A percentile compares a stretch with the other conserved stretches of the same genome.
Conservation (phyloP, 2,797 vertebrate species). For the Myoxocephalus aenaeus region DNA sequence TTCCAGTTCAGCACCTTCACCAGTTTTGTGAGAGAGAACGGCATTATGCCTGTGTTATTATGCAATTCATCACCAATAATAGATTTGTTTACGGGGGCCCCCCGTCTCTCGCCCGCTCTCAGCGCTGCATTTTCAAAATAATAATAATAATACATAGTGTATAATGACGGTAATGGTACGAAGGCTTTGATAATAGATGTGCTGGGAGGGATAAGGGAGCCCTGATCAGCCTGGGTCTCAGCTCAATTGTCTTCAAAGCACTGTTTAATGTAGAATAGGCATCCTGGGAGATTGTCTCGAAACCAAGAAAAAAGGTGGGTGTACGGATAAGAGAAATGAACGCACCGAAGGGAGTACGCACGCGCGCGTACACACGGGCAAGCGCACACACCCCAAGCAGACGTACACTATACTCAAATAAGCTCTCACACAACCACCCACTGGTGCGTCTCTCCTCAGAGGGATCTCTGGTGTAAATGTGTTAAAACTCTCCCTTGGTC, state of each 20-base stretch:
- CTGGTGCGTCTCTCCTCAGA: constrained; percentile 77
- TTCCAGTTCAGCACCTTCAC: constrained; percentile 90
- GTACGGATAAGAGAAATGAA: constrained; percentile 80
- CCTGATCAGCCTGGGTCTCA: constrained; percentile 83
- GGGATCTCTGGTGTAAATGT: constrained; percentile 84
- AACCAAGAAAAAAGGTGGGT: constrained; percentile 82
- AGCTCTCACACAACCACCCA: constrained; percentile 78
- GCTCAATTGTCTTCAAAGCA: constrained; percentile 86
- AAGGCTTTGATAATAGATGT: constrained; percentile 86
- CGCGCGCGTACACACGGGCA: constrained; percentile 6
- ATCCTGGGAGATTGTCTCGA: constrained; percentile 80
- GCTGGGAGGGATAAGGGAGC: constrained; percentile 81
- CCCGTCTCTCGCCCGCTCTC: constrained; percentile 83
- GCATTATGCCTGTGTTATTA: constrained; percentile 90
- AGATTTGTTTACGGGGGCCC: constrained; percentile 88
- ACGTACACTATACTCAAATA: constrained; percentile 74
- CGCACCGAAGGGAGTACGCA: constrained; percentile 68
- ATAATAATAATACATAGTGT: constrained; percentile 87
- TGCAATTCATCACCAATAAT: constrained; percentile 92
- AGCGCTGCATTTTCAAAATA: constrained; percentile 87
- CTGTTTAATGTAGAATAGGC: constrained; percentile 85
- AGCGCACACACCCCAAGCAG: constrained; percentile 34
- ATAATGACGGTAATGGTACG: constrained; percentile 86
- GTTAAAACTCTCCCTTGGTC: constrained; percentile 86
- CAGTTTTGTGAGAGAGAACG: constrained; percentile 86